Conservation (phyloP, 2,797 vertebrate species). For the Anolis apletophallus region DNA sequence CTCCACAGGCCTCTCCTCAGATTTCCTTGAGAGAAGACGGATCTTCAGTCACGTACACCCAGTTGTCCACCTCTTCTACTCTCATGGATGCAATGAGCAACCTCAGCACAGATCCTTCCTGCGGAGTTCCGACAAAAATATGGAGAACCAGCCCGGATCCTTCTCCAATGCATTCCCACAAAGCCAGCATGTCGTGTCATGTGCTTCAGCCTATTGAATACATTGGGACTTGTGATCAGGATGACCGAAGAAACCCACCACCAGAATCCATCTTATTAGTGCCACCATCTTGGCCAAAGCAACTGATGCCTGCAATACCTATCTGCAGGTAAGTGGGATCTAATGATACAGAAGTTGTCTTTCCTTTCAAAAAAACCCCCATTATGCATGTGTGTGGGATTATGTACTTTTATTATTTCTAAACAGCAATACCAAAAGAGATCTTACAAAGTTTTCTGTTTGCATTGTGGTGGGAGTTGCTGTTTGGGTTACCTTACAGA, state of each 20-base stretch:
- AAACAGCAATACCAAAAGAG: not conserved
- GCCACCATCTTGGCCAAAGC: slow-evolving; percentile 92
- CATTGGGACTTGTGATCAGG: slow-evolving; percentile 88
- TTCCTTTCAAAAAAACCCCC: not conserved
- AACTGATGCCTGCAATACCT: slow-evolving; percentile 86
- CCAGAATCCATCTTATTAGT: slow-evolving; percentile 90
- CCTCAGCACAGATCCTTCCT: slow-evolving; percentile 80
- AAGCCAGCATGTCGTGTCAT: slow-evolving; percentile 79
- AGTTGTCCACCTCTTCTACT: slow-evolving; percentile 75
- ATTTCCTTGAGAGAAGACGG: slow-evolving; percentile 81
- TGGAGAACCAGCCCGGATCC: slow-evolving; percentile 90
- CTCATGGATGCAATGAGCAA: slow-evolving; percentile 87
- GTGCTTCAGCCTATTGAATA: slow-evolving; percentile 86
- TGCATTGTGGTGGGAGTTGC: not conserved
- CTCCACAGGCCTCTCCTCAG: slow-evolving; percentile 84
- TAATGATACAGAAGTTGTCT: not conserved
- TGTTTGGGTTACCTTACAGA: not conserved
- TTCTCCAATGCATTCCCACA: slow-evolving; percentile 84
- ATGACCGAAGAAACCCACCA: slow-evolving; percentile 86
- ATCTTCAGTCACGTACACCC: slow-evolving; percentile 72
- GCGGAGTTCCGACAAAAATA: slow-evolving; percentile 90
- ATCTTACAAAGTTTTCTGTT: not conserved
- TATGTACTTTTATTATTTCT: not conserved
- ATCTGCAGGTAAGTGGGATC: slow-evolving; percentile 88
- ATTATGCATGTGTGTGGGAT: not conserved